phyloP scores from a whole-genome alignment of 2,113 vertebrate species.

The Xerus inauris region DNA sequence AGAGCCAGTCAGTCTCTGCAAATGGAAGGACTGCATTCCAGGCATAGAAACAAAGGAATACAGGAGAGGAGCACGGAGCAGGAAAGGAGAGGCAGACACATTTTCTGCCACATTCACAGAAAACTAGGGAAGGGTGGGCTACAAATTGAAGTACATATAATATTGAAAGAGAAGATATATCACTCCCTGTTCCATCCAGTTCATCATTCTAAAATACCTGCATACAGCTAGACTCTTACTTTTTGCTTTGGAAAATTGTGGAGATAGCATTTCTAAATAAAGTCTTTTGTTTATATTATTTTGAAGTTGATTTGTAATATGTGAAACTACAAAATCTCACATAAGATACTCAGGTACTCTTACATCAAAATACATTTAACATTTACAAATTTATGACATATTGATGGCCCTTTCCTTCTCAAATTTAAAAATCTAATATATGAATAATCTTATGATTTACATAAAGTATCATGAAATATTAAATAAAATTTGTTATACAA shows the following conservation, averaged over 20 bases:
- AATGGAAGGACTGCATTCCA: neutral
- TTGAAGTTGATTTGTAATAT: neutral
- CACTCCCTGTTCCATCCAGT: neutral
- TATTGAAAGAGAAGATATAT: neutral
- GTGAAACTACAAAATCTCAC: neutral
- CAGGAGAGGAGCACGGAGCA: rapidly evolving
- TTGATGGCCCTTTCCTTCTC: neutral
- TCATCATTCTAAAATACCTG: neutral
- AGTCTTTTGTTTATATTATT: neutral
- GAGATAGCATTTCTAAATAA: neutral
- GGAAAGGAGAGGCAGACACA: too few species aligned
- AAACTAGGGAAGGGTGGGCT: neutral
- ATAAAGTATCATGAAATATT: neutral
- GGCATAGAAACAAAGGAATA: neutral
- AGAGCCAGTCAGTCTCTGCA: neutral
- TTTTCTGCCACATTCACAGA: neutral
- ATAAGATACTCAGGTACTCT: neutral
- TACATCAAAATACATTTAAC: neutral
- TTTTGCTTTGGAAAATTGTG: too few species aligned
- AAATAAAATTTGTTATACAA: neutral
- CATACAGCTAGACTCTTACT: neutral
- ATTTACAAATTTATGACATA: neutral
- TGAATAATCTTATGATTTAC: neutral
- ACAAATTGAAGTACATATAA: neutral
- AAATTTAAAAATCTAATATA: constrained; percentile 7